These are phyloP conservation scores for Proisotoma minuta DNA, from an alignment of 2,888 invertebrate species.

Conservation along the genomic window DNA sequence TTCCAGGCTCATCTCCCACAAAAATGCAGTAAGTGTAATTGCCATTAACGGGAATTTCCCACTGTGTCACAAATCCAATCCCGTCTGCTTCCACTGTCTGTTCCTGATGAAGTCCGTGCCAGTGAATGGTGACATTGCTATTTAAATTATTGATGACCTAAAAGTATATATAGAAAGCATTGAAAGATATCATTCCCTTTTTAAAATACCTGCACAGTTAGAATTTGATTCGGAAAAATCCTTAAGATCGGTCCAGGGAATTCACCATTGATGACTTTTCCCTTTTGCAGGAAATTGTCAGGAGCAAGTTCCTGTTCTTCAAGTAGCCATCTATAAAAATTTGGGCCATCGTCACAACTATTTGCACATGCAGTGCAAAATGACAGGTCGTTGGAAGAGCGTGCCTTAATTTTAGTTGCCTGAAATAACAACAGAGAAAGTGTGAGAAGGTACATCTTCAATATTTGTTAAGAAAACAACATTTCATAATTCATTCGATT, in stretches of 20 bases:
- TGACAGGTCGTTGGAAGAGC: neutral
- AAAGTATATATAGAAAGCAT: too few species aligned
- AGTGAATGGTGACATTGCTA: slow-evolving; percentile 34
- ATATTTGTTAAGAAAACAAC: too few species aligned
- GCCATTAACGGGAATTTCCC: slow-evolving; percentile 26
- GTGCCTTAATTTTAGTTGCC: too few species aligned
- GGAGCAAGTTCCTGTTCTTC: neutral
- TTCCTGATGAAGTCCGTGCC: slow-evolving; percentile 31
- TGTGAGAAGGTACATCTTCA: too few species aligned
- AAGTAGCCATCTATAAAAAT: neutral
- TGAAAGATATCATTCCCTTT: too few species aligned
- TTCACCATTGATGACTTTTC: neutral
- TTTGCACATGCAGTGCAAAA: neutral
- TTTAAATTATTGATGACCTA: too few species aligned
- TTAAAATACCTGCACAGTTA: neutral
- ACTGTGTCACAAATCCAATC: slow-evolving; percentile 20
- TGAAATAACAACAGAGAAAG: too few species aligned
- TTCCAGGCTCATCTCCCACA: slow-evolving; percentile 30
- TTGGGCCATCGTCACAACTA: neutral
- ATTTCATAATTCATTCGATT: too few species aligned
- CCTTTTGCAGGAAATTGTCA: neutral
- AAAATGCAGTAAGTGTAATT: slow-evolving; percentile 26
- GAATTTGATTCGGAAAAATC: neutral
- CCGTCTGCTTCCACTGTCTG: slow-evolving; percentile 31
- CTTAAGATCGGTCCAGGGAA: neutral